Conservation (phyloP, 2,797 vertebrate genomes). For the Limnodromus scolopaceus region DNA sequence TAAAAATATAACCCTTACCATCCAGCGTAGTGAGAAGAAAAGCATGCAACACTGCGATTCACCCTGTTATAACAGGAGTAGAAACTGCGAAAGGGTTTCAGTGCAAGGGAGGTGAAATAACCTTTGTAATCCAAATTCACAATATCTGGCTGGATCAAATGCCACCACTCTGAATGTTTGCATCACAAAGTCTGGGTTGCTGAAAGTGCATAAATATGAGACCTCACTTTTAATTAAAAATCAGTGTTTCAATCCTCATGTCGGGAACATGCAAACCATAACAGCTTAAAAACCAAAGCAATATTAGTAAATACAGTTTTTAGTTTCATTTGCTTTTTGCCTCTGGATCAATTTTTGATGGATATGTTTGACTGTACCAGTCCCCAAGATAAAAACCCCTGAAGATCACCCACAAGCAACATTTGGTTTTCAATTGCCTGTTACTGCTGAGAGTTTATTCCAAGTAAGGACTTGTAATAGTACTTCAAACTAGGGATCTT, state of each 20-base stretch:
- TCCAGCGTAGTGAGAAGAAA: neutral
- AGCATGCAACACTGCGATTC: neutral
- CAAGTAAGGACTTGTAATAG: neutral
- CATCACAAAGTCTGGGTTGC: neutral
- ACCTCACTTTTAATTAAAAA: constrained; percentile 1
- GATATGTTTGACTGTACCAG: neutral
- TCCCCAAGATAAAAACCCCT: neutral
- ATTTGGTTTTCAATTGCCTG: neutral
- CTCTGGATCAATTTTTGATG: neutral
- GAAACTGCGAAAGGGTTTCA: neutral
- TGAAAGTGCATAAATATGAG: neutral
- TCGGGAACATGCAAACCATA: neutral
- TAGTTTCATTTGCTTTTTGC: neutral
- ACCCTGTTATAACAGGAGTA: neutral
- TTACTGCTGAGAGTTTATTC: neutral
- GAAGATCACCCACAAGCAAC: neutral
- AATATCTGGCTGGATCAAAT: neutral
- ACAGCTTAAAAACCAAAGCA: neutral
- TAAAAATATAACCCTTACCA: neutral
- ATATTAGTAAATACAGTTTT: neutral
- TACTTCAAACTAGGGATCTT: neutral
- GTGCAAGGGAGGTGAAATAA: neutral
- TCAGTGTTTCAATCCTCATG: neutral
- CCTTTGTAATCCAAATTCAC: neutral
- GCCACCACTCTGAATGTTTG: neutral